Evolutionary conservation across 2,113 vertebrate species (phyloP), one percentile per base, ranked within the genome.

Genomic region (Collichthys lucidus): DNA sequence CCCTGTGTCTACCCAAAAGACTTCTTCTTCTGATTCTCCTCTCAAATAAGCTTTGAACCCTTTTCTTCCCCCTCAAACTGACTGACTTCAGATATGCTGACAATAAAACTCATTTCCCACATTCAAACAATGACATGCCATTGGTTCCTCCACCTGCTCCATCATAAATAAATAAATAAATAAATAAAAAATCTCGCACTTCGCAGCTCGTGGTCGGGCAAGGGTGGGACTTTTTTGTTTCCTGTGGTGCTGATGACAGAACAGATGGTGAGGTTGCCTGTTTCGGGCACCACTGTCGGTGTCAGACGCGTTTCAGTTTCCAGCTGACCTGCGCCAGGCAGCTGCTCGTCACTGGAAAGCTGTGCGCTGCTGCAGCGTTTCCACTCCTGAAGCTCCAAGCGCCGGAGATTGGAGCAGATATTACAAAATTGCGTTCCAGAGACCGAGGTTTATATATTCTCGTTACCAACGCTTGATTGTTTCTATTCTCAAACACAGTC

Each of bases 241-340:
- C 80, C 77, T 82, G 70, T 77, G 86, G 75, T 81, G 72, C 64
- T 79, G 74, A 35, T 80, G 79, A 84, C 79, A 68, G 88, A 89
- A 79, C 95, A 95, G 95, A 95, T 93, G 94, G 94, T 81, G 91
- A 87, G 86, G 88, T 67, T 85, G 82, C 75, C 56, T 75, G 88
- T 88, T 79, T 79, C 47, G 29, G 82, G 79, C 78, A 87, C 49
- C 73, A n/a, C 80, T 80, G 84, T 88, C 80, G 83, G 84, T 88
- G 91, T 82, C 88, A 73, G 69, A 22, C 72, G 17, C 74, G 76
- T 62, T 91, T 80, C 86, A 87, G 92, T 85, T 26, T 26, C 94
- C 94, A 94, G 94, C 95, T 96, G 95, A 96, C 94, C 91, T 88
- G 92, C 88, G 40, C 67, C 83, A 92, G 91, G 94, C 95, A 95